Conservation (phyloP, 1,140 invertebrate genomes). For the Anadara kagoshimensis region DNA sequence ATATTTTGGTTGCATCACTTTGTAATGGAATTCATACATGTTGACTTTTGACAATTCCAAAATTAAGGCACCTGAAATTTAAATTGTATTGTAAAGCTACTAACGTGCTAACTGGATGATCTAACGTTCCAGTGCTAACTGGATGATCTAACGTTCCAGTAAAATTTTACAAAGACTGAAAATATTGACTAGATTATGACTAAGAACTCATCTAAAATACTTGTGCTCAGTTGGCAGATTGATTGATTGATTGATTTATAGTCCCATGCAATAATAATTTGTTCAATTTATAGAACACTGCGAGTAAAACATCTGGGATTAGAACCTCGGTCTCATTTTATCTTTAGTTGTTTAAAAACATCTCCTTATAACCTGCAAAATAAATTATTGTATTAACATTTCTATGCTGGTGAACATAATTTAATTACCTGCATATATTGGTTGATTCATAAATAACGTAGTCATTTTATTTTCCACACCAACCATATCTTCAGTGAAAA, state of each 20-base stretch:
- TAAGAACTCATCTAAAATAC: neutral
- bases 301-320: no score
- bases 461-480: slow-evolving; percentile 30
- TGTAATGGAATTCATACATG: slow-evolving; percentile 68
- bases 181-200: no score
- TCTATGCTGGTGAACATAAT: slow-evolving; percentile 10
- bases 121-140: no score
- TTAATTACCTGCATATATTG: slow-evolving; percentile 30
- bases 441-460: slow-evolving; percentile 30
- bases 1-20: slow-evolving; percentile 62
- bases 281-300: no score
- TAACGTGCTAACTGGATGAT: no score
- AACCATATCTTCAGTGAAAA: slow-evolving; percentile 38
- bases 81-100: no score
- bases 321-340: no score
- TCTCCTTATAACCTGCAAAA: no score
- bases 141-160: no score
- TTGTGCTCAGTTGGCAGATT: neutral
- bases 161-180: no score
- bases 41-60: slow-evolving; percentile 53
- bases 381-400: slow-evolving; percentile 16
- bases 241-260: neutral
- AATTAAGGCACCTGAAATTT: slow-evolving; percentile 3
- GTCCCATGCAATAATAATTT: no score
- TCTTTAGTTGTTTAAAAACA: no score